Evolutionary conservation across 2,113 vertebrate genomes (phyloP).

Genomic region (Cochlearius cochlearius): DNA sequence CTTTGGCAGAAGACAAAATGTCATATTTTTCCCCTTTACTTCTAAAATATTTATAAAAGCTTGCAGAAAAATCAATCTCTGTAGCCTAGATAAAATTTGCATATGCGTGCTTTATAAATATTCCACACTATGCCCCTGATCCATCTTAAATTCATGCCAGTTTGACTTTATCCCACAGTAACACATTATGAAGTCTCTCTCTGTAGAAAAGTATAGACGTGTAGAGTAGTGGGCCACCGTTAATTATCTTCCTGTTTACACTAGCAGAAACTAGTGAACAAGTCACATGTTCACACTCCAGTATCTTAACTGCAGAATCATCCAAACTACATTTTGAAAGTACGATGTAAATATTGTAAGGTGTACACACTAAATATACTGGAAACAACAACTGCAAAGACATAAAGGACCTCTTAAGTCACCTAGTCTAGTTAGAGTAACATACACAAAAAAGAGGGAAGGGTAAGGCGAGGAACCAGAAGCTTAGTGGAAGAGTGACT

Average conservation of each 20-base stretch:
- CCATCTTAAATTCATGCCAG: background rate
- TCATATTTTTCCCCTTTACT: background rate
- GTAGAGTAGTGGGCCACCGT: background rate
- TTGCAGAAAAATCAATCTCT: background rate
- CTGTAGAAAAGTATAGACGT: background rate
- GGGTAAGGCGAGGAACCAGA: background rate
- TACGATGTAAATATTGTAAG: background rate
- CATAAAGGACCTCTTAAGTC: background rate
- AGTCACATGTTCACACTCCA: background rate
- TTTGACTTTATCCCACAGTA: background rate
- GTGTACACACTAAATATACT: background rate
- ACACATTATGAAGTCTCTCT: background rate
- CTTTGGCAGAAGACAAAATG: background rate
- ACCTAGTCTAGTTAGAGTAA: background rate
- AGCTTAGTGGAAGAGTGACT: background rate
- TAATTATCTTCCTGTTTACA: background rate
- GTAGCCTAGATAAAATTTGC: background rate
- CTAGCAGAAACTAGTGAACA: background rate
- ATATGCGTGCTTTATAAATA: background rate
- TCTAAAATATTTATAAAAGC: conserved; percentile 15
- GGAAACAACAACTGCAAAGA: background rate
- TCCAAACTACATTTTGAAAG: background rate
- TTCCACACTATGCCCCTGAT: background rate
- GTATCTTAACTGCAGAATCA: background rate
- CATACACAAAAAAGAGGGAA: background rate